These are phyloP conservation scores for Hololepta plana DNA, from an alignment of 2,888 invertebrate genomes.

Conservation along the genomic window DNA sequence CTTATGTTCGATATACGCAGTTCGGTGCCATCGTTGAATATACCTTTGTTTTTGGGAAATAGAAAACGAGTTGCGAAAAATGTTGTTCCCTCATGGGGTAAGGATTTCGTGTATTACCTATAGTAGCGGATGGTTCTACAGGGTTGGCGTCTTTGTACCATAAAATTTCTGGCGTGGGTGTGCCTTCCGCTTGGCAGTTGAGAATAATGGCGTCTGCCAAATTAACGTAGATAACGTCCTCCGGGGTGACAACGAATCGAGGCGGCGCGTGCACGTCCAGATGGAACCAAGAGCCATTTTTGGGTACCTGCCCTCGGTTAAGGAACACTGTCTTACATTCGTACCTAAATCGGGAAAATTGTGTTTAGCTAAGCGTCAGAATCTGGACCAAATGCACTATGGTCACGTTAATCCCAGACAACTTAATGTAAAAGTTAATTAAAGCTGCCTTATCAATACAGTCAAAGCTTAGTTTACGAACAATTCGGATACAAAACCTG, in stretches of 20 bases:
- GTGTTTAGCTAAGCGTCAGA: too few species aligned
- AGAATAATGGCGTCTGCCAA: constrained; percentile 90
- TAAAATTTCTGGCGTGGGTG: constrained; percentile 85
- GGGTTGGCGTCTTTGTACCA: constrained; percentile 94
- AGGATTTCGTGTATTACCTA: too few species aligned
- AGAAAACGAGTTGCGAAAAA: too few species aligned
- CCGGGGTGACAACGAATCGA: constrained; percentile 85
- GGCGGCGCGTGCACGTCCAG: constrained; percentile 95
- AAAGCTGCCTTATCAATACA: too few species aligned
- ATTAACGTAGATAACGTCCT: constrained; percentile 92
- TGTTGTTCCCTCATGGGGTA: too few species aligned
- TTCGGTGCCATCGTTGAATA: constrained; percentile 89
- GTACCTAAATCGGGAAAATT: constrained; percentile 20
- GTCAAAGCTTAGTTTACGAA: too few species aligned
- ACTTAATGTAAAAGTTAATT: too few species aligned
- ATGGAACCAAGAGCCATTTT: constrained; percentile 96
- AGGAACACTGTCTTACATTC: constrained; percentile 70
- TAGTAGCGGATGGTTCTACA: constrained; percentile 72
- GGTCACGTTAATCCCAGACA: too few species aligned
- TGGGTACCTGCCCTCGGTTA: constrained; percentile 82
- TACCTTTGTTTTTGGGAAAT: too few species aligned
- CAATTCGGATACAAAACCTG: too few species aligned
- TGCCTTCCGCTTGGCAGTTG: constrained; percentile 92
- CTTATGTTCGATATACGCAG: constrained; percentile 83
- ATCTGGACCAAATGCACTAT: too few species aligned